phyloP scores from a whole-genome alignment of 2,113 vertebrate genomes.

The Colaptes auratus region DNA sequence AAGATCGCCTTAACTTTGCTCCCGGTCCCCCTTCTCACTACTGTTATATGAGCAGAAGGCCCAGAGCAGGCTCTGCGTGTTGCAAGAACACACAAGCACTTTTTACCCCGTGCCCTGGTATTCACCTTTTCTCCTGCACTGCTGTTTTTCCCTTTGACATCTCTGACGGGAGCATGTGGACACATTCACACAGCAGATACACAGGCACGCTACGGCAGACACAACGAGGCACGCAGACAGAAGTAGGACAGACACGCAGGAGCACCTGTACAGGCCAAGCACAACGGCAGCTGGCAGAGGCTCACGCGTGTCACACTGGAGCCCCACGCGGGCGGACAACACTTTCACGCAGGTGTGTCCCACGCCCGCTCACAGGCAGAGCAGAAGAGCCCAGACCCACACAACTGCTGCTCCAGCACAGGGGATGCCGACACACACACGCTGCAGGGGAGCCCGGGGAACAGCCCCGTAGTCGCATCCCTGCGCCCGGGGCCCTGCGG shows the following conservation, averaged over 20 bases:
- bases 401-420: rapidly evolving
- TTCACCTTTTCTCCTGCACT: not conserved
- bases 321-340: not conserved
- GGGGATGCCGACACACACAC: too few species aligned
- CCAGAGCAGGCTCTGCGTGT: rapidly evolving
- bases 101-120: rapidly evolving
- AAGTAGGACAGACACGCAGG: not conserved
- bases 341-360: not conserved
- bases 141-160: not conserved
- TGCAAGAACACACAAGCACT: rapidly evolving
- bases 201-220: too few species aligned
- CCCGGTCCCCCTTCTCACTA: rapidly evolving
- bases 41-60: not conserved
- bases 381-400: too few species aligned
- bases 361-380: rapidly evolving
- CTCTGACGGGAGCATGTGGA: not conserved
- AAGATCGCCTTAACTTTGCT: not conserved
- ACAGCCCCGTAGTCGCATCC: not conserved
- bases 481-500: rapidly evolving
- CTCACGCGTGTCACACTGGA: not conserved
- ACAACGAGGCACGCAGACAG: too few species aligned
- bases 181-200: not conserved
- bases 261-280: not conserved
- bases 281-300: not conserved
- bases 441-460: rapidly evolving